These are phyloP conservation scores for Cetoscarus ocellatus DNA, from an alignment of 2,797 vertebrate species.

Conservation along the genomic window DNA sequence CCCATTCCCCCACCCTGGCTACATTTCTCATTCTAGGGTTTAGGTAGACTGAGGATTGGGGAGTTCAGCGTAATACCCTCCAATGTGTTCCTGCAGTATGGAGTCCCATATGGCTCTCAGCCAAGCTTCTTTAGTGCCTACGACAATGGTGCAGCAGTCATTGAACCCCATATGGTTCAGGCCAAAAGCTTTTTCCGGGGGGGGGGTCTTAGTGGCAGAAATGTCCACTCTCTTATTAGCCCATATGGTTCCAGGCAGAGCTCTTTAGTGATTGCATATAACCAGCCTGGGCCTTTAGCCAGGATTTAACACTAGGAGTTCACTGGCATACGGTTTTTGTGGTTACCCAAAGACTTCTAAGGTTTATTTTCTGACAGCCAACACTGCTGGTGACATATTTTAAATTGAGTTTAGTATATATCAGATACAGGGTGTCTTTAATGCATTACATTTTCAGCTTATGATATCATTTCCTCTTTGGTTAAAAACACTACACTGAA, in stretches of 20 bases:
- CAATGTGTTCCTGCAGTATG: slow-evolving; percentile 16
- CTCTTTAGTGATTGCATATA: slow-evolving; percentile 30
- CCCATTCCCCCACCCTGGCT: not conserved
- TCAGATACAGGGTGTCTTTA: not conserved
- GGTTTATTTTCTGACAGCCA: not conserved
- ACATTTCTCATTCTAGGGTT: not conserved
- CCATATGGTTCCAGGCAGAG: slow-evolving; percentile 52
- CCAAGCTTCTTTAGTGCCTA: slow-evolving; percentile 60
- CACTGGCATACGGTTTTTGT: not conserved
- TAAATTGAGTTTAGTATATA: not conserved
- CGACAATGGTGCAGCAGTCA: slow-evolving; percentile 18
- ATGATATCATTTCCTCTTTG: not conserved
- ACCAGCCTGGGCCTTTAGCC: not conserved
- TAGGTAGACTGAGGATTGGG: slow-evolving; percentile 15
- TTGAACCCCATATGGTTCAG: slow-evolving; percentile 59
- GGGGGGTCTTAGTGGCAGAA: slow-evolving; percentile 51
- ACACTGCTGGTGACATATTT: not conserved
- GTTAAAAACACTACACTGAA: too few species aligned
- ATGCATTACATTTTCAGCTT: not conserved
- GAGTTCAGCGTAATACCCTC: slow-evolving; percentile 52
- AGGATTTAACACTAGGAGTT: not conserved
- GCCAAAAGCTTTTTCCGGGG: slow-evolving; percentile 59
- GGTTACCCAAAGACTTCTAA: not conserved
- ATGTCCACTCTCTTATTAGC: slow-evolving; percentile 50
- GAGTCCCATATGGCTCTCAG: slow-evolving; percentile 62